Percentiles rank a stretch among this genome's conserved stretches.
Conservation (phyloP, 2,113 vertebrate species). For the Synchiropus splendidus region DNA sequence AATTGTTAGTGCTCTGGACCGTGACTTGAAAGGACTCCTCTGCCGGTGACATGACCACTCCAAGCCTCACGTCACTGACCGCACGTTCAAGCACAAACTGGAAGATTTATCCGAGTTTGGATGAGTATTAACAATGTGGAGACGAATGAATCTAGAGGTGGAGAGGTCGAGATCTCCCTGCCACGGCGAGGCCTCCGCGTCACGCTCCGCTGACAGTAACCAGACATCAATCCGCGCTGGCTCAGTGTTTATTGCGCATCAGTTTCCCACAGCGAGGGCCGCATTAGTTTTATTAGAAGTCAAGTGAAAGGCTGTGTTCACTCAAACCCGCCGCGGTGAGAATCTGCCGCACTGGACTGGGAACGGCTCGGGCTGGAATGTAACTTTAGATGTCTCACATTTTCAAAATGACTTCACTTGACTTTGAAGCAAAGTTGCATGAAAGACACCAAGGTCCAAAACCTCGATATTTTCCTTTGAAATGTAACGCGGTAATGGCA, state of each 20-base stretch:
- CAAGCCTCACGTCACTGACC: conserved; percentile 10
- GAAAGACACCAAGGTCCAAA: conserved; percentile 1
- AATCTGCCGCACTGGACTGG: conserved; percentile 1
- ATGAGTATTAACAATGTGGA: conserved; percentile 29
- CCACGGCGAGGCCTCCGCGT: conserved; percentile 5
- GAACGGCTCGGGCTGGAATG: conserved; percentile 27
- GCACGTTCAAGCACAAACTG: conserved; percentile 10
- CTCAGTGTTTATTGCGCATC: conserved; percentile 36
- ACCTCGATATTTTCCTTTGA: too few relatives aligned
- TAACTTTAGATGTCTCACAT: conserved; percentile 11
- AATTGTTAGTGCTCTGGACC: conserved; percentile 22
- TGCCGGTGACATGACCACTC: conserved; percentile 5
- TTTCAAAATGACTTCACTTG: conserved; percentile 19
- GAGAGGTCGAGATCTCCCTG: conserved; percentile 29
- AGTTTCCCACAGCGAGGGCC: conserved; percentile 30
- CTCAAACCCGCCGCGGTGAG: conserved; percentile 31
- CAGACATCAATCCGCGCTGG: conserved; percentile 30
- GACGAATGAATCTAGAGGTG: conserved; percentile 16
- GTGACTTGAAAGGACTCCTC: conserved; percentile 39
- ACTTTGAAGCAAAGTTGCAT: background rate
- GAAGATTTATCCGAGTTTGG: conserved; percentile 37
- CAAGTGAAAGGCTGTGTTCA: conserved; percentile 40
- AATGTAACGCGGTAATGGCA: too few relatives aligned
- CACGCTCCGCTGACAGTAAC: conserved; percentile 21
- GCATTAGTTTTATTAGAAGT: conserved; percentile 39